Percentiles rank a stretch among this genome's conserved stretches.
Evolutionary conservation across 2,113 vertebrate genomes (phyloP).

Genomic region (Dipodomys stephensi): DNA sequence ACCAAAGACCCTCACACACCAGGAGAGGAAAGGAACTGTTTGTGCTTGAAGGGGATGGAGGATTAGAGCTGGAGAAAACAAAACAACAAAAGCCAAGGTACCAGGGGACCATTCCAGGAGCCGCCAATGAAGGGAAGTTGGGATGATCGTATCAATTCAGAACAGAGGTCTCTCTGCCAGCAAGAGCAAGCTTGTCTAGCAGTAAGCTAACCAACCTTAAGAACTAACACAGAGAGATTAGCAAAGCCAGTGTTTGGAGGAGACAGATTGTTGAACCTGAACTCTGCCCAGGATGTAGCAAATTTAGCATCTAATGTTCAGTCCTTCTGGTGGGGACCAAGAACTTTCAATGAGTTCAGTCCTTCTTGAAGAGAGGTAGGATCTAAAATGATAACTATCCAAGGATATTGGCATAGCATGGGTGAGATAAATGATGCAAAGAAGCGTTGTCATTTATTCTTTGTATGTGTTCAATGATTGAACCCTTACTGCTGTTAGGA

Average conservation of each 20-base stretch:
- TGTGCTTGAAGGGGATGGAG: accelerated
- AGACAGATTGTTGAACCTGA: not conserved
- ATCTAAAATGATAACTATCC: not conserved
- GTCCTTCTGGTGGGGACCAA: not conserved
- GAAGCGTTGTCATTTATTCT: not conserved
- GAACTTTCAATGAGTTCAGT: not conserved
- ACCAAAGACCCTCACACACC: not conserved
- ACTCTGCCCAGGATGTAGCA: not conserved
- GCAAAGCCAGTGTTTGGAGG: not conserved
- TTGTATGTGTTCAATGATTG: not conserved
- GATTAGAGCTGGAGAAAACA: not conserved
- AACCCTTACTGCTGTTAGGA: not conserved
- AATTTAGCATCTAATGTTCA: not conserved
- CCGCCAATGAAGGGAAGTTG: not conserved
- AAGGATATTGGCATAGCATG: not conserved
- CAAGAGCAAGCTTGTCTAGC: not conserved
- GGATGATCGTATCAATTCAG: not conserved
- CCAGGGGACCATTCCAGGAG: not conserved
- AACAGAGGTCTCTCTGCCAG: not conserved
- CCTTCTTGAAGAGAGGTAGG: conserved; percentile 36
- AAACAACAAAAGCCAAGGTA: not conserved
- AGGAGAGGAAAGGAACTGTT: not conserved
- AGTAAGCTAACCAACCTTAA: not conserved
- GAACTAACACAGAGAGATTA: not conserved
- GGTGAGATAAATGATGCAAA: not conserved